Evolutionary conservation across 2,797 vertebrate genomes (phyloP), one percentile per base, ranked within the genome.

Genomic region (Aphelocoma californica): DNA sequence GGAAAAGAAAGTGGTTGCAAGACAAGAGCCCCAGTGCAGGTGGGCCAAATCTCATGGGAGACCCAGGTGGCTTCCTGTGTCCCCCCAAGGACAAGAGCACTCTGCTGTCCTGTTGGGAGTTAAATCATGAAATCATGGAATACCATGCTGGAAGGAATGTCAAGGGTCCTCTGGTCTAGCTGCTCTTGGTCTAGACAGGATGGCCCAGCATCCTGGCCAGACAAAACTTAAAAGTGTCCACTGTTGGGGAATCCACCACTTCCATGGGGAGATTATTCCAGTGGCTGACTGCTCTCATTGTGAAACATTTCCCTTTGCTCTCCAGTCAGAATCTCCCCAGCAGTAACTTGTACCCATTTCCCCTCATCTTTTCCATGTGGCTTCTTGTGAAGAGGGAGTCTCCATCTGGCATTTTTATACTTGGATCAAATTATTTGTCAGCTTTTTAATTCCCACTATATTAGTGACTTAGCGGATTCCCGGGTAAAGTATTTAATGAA

Each of bases 31-130:
- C 19, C 58, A 56, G 0, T 25, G 19, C 50, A 40, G 24, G 29
- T 29, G 58, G 24, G 16, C 13, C n/a, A 24, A 72, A 47, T 29
- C n/a, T n/a, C 42, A 24, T 0, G 0, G 40, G 58, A n/a, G 16
- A 64, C 15, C 4, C 34, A 0, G 1, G 25, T 11, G 16, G 42
- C 16, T 47, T 20, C n/a, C 69, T 48, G 34, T 54, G 40, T 14
- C 19, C 50, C 81, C 24, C 10, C 34, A 20, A 6, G 42, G 42
- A 48, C 34, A 56, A 16, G 10, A 64, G 42, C 11, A 9, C 17
- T 16, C 31, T 72, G 40, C 48, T n/a, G 40, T 47, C 29, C n/a
- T 54, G 5, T 5, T 24, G 69, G 42, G 19, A 56, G 34, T 11
- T 34, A 56, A 34, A 73, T 24, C 16, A 29, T 38, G 61, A 42